Base-by-base conservation (phyloP, 2,113 vertebrate genomes). In the Cyphomyrus discorhynchus region DNA sequence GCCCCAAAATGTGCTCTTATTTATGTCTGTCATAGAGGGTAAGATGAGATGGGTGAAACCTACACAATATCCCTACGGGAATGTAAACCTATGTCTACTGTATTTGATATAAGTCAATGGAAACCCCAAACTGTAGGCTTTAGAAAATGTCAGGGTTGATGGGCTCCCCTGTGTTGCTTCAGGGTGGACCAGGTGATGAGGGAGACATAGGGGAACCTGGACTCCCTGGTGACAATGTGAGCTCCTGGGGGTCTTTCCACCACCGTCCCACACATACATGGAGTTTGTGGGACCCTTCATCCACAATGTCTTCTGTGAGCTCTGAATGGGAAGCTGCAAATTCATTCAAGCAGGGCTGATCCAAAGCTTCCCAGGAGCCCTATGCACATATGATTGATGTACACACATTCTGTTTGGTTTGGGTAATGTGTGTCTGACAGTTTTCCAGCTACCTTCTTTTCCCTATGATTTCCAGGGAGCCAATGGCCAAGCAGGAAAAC, bases 141-240 rank as follows among this genome's bases (percentile, higher is more conserved):
- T 42, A 31, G 0, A 6, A 87, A 70, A 17, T 47, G 9, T 42
- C 3, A 49, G 15, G 80, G 7, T 13, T 89, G 24, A 3, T 89
- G 21, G 5, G 35, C 85, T 31, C 9, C 8, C 82, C n/a, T 92
- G 80, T 91, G 19, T 45, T 49, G 92, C 62, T 0, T 91, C 86
- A 96, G 96, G 96, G 95, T 15, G 89, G 91, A 80, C 39, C 15
- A 42, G 96, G 96, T 62, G 90, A 93, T 90, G 93, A 96, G 89
- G 96, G 96, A 7, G 91, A 92, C 0, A 94, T 95, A 42, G 96
- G 96, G 47, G 90, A 94, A 87, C 94, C 94, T 47, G 96, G 96
- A 89, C 91, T 92, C 9, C 88, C 90, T 49, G 96, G 96, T 91
- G 80, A 91, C 58, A 90, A 94, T 86, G 96, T 96, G 94, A 93